These are phyloP conservation scores for Okamejei kenojei DNA, from an alignment of 2,797 vertebrate species.

Conservation along the genomic window DNA sequence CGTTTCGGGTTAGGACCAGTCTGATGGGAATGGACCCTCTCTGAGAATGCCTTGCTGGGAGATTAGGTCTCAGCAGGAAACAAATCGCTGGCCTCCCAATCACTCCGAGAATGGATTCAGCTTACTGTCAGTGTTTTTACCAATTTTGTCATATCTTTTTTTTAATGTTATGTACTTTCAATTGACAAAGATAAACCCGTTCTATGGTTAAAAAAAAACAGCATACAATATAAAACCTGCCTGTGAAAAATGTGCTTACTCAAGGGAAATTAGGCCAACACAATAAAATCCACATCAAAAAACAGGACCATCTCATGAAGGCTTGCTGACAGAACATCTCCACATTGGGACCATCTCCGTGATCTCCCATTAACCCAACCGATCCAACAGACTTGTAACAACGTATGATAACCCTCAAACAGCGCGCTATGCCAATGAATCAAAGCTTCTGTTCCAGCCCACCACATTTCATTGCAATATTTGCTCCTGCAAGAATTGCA, in stretches of 20 bases:
- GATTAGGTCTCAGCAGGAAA: background rate
- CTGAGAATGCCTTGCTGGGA: background rate
- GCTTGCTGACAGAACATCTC: background rate
- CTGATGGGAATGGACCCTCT: background rate
- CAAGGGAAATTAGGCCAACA: background rate
- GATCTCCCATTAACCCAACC: background rate
- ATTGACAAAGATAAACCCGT: background rate
- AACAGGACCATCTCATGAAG: background rate
- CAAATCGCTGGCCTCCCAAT: background rate
- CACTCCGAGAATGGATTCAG: background rate
- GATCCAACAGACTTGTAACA: background rate
- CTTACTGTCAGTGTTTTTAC: background rate
- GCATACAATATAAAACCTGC: background rate
- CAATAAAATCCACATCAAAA: background rate
- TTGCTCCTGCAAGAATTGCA: background rate
- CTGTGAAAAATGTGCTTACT: background rate
- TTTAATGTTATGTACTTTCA: background rate
- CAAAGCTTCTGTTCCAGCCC: background rate
- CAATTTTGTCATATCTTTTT: background rate
- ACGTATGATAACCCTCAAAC: background rate
- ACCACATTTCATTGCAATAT: background rate
- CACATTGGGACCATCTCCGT: background rate
- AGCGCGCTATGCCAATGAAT: background rate
- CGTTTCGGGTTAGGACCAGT: too few species aligned
- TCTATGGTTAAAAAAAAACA: background rate